Evolutionary conservation across 1,140 invertebrate species (phyloP), one percentile per base, ranked within the genome.

Genomic region (Physella acuta): DNA sequence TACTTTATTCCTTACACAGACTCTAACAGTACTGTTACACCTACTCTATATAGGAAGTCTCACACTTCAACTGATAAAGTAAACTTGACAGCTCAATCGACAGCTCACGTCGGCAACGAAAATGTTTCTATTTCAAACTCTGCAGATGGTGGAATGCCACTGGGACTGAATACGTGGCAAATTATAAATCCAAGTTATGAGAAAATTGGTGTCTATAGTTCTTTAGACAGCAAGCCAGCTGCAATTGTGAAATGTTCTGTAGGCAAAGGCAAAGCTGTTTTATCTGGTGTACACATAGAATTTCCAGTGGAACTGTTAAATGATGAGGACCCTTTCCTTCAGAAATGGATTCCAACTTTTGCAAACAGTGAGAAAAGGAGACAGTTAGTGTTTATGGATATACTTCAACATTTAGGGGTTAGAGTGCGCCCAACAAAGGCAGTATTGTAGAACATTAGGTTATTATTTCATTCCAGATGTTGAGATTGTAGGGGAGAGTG

Each of bases 261-360:
- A 28, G 76, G 79, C 3, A 37, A 70, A 16, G 81, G 81, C 11
- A 37, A 37, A 36, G 79, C 76, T 24, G 60, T 82, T 2, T 60
- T 82, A 17, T 75, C 73, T 55, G 75, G 75, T 5, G 70, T 77
- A 44, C 81, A 82, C 68, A 59, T 79, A 30, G 81, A 82, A 68
- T 78, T 71, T 68, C 31, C 71, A 34, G 61, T 52, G 3, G 49
- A 67, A 16, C 65, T 67, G 11, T 49, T 78, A 24, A 36, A 74
- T 33, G 3, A 61, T 3, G 34, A 69, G 4, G 66, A 77, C 56
- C 17, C 28, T 1, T 59, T 70, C 63, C 36, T 78, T 17, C 60
- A 70, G 59, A 44, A 63, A 44, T n/a, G 67, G 26, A n/a, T 71
- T 37, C 55, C 66, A 36, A 14, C n/a, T 17, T 49, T 68, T 39